phyloP scores from a whole-genome alignment of 2,797 vertebrate species.

The Silurus aristotelis region DNA sequence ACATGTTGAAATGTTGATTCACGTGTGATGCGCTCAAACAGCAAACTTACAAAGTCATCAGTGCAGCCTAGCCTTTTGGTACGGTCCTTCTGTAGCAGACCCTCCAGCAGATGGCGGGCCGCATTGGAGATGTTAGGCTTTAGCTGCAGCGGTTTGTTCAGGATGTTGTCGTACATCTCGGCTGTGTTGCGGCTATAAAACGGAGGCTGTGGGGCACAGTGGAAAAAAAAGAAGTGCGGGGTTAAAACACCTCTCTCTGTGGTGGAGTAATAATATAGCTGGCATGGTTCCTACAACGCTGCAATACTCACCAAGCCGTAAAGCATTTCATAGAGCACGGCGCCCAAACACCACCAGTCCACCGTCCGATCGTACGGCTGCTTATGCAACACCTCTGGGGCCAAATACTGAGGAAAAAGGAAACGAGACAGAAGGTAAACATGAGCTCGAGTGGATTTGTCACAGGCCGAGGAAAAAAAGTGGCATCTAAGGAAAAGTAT shows the following conservation, averaged over 20 bases:
- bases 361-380: conserved; percentile 97
- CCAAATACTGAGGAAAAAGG: conserved; percentile 83
- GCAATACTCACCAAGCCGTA: conserved; percentile 90
- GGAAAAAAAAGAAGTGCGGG: neutral
- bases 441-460: neutral
- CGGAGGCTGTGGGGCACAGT: conserved; percentile 79
- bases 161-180: conserved; percentile 99
- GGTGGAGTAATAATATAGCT: neutral
- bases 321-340: conserved; percentile 97
- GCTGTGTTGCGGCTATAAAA: conserved; percentile 98
- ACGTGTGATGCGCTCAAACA: neutral
- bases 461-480: neutral
- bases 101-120: conserved; percentile 90
- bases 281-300: neutral
- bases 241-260: neutral
- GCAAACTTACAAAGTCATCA: conserved; percentile 93
- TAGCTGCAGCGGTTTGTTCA: conserved; percentile 96
- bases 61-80: conserved; percentile 92
- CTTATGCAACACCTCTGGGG: conserved; percentile 97
- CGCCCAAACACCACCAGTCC: conserved; percentile 99
- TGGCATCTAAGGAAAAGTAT: neutral
- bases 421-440: neutral
- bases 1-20: neutral
- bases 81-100: conserved; percentile 93
- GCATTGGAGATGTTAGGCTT: conserved; percentile 99